Conservation (phyloP, 2,797 vertebrate species). For the Chiroxiphia lanceolata region DNA sequence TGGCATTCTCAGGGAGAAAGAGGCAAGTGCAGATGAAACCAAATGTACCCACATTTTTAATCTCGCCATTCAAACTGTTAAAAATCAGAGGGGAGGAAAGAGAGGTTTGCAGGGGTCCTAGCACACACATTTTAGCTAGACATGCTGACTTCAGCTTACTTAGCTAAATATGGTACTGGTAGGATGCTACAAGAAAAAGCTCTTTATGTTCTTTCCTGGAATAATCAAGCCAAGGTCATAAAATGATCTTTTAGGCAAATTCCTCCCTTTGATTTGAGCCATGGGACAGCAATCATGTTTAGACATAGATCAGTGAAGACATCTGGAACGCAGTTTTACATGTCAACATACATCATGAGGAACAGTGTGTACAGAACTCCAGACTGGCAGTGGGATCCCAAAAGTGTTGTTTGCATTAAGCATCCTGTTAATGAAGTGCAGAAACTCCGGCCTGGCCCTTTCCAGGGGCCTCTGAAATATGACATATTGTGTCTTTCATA, state of each 20-base stretch:
- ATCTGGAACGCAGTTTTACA: conserved; percentile 27
- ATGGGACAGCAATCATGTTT: not conserved
- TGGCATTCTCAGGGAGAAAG: not conserved
- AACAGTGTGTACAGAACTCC: conserved; percentile 6
- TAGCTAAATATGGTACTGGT: not conserved
- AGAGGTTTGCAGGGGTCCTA: not conserved
- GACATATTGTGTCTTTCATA: not conserved
- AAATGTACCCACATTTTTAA: not conserved
- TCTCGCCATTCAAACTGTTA: not conserved
- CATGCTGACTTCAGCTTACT: not conserved
- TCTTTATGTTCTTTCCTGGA: not conserved
- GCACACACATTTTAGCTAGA: not conserved
- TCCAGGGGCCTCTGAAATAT: not conserved
- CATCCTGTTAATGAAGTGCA: not conserved
- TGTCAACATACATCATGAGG: not conserved
- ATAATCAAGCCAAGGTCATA: not conserved
- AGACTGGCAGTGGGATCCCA: not conserved
- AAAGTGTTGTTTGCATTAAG: not conserved
- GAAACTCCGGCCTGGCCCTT: not conserved
- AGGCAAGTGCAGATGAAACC: not conserved
- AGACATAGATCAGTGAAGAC: not conserved
- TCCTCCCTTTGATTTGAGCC: conserved; percentile 21
- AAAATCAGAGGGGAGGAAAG: not conserved
- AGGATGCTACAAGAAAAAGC: not conserved
- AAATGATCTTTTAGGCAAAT: conserved; percentile 7